Conservation (phyloP, 2,797 vertebrate species). For the Amblyraja radiata region DNA sequence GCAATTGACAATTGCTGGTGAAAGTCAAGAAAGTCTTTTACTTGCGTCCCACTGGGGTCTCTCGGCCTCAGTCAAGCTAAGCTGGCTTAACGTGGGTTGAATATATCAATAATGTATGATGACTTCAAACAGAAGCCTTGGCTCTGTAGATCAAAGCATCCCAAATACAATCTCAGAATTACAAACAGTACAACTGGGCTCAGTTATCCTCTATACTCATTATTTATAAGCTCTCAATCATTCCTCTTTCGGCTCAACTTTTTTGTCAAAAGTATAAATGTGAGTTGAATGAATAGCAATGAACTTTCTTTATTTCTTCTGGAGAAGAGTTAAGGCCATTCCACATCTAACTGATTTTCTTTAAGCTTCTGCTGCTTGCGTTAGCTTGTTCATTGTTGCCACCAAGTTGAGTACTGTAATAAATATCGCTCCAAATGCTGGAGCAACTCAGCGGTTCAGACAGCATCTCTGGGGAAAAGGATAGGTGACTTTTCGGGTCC, state of each 20-base stretch:
- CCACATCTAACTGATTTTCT: neutral
- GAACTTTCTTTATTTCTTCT: neutral
- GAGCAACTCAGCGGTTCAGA: no score
- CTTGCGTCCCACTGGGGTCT: neutral
- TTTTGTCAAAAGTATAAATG: neutral
- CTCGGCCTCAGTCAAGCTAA: neutral
- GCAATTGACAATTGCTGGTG: neutral
- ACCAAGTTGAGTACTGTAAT: neutral
- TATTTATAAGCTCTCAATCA: neutral
- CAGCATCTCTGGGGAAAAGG: no score
- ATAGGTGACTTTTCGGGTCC: no score
- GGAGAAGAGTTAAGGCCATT: neutral
- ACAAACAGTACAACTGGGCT: neutral
- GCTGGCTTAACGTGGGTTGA: neutral
- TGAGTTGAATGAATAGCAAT: neutral
- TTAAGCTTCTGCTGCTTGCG: neutral
- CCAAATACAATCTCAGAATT: neutral
- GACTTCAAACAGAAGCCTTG: neutral
- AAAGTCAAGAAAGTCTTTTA: neutral
- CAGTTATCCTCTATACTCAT: neutral
- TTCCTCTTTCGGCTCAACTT: neutral
- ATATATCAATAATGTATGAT: slow-evolving; percentile 26
- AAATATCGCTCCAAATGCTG: no score
- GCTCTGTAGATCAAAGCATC: neutral
- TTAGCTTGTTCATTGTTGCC: neutral